phyloP scores from a whole-genome alignment of 2,888 invertebrate species.

The Litoditis marina region DNA sequence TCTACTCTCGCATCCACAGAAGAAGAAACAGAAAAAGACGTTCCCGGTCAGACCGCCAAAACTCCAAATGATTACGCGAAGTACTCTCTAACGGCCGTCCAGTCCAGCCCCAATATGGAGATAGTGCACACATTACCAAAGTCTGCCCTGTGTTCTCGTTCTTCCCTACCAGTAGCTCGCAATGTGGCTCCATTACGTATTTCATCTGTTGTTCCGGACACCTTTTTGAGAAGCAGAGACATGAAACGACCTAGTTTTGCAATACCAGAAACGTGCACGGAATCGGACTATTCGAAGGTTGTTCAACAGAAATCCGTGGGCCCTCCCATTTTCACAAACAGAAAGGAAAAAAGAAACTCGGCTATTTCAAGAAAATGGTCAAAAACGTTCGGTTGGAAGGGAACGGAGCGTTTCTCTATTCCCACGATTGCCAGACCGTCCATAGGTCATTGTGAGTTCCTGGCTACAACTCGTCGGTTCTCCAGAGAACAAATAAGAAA shows the following conservation, averaged over 20 bases:
- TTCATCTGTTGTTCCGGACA: too few species aligned
- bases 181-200: too few species aligned
- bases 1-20: too few species aligned
- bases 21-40: too few species aligned
- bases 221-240: not conserved
- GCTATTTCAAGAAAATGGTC: not conserved
- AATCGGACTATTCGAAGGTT: not conserved
- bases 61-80: too few species aligned
- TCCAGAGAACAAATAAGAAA: not conserved
- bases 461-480: not conserved
- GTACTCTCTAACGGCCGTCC: too few species aligned
- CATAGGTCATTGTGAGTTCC: conserved; percentile 4
- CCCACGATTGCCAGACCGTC: conserved; percentile 7
- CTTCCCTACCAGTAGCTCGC: too few species aligned
- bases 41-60: too few species aligned
- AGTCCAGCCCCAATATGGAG: too few species aligned
- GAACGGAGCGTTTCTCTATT: not conserved
- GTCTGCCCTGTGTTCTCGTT: too few species aligned
- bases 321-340: not conserved
- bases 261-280: not conserved
- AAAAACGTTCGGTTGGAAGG: not conserved
- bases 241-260: not conserved
- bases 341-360: conserved; percentile 2
- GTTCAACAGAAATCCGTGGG: not conserved
- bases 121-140: too few species aligned